These are phyloP conservation scores for Dermatophagoides farinae DNA, from an alignment of 1,140 invertebrate species.

Conservation along the genomic window DNA sequence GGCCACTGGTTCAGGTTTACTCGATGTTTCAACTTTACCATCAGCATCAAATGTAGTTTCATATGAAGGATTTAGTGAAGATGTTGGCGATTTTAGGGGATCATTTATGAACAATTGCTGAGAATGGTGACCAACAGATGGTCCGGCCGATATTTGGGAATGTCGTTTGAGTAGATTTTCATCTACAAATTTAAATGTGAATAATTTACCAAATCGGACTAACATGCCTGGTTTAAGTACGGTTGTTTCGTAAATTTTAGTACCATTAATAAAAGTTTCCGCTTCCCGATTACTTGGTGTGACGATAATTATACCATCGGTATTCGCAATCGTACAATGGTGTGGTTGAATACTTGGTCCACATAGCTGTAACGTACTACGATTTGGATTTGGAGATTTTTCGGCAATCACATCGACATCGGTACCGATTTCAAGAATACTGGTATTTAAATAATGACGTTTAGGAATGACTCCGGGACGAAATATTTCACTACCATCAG, in stretches of 20 bases:
- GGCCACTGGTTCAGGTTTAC: conserved; percentile 34
- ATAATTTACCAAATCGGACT: conserved; percentile 44
- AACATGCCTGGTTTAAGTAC: conserved; percentile 45
- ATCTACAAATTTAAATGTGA: conserved; percentile 81
- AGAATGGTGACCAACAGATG: not conserved
- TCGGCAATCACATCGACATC: conserved; percentile 32
- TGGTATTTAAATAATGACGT: conserved; percentile 39
- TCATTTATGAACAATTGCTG: conserved; percentile 4
- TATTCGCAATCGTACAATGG: conserved; percentile 78
- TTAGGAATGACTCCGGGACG: conserved; percentile 24
- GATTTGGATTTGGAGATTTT: not conserved
- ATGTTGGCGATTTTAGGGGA: not conserved
- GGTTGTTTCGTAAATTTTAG: conserved; percentile 73
- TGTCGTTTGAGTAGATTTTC: conserved; percentile 59
- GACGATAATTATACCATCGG: conserved; percentile 70
- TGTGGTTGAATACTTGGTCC: conserved; percentile 66
- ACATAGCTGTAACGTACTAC: conserved; percentile 27
- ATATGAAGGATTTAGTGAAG: conserved; percentile 9
- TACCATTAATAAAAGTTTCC: conserved; percentile 78
- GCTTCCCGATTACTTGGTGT: conserved; percentile 80
- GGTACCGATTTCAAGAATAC: conserved; percentile 49
- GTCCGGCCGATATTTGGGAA: not conserved
- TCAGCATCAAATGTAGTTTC: conserved; percentile 62
- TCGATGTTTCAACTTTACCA: conserved; percentile 52
- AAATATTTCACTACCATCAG: conserved; percentile 39